Conservation (phyloP, 2,888 invertebrate species). For the Pyrocoelia pectoralis region DNA sequence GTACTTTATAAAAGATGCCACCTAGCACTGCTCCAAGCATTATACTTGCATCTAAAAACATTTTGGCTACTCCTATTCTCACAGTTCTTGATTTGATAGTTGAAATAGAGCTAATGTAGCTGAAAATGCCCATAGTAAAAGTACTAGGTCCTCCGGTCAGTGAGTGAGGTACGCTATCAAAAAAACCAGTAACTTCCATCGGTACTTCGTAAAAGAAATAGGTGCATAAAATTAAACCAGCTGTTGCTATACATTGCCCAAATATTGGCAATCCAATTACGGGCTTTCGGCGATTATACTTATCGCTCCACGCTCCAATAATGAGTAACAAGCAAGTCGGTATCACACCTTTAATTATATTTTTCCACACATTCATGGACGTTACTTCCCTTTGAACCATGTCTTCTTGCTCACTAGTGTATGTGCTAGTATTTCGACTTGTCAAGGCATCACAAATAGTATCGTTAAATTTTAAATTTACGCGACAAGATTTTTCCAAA, state of each 20-base stretch:
- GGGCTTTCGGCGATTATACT: constrained; percentile 65
- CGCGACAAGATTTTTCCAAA: constrained; percentile 83
- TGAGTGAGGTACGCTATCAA: constrained; percentile 64
- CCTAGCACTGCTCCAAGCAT: constrained; percentile 64
- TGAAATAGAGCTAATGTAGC: constrained; percentile 69
- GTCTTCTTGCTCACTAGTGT: constrained; percentile 65
- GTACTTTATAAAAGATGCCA: constrained; percentile 61
- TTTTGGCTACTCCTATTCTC: constrained; percentile 66
- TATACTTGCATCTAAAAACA: constrained; percentile 62
- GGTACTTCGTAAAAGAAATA: constrained; percentile 65
- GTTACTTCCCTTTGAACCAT: constrained; percentile 46
- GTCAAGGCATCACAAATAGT: constrained; percentile 78
- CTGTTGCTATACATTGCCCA: constrained; percentile 62
- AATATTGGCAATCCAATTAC: constrained; percentile 66
- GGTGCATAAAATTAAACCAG: constrained; percentile 63
- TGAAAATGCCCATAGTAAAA: constrained; percentile 66
- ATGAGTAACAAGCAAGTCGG: constrained; percentile 66
- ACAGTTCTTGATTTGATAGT: constrained; percentile 65
- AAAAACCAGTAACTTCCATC: constrained; percentile 63
- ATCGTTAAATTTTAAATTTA: constrained; percentile 74
- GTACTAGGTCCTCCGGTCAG: constrained; percentile 66
- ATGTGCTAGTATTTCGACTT: constrained; percentile 69
- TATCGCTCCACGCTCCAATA: constrained; percentile 69
- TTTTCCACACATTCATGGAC: constrained; percentile 65
- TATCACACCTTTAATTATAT: constrained; percentile 63